Evolutionary conservation across 2,797 vertebrate genomes (phyloP).

Genomic region (Crenuchus spilurus): DNA sequence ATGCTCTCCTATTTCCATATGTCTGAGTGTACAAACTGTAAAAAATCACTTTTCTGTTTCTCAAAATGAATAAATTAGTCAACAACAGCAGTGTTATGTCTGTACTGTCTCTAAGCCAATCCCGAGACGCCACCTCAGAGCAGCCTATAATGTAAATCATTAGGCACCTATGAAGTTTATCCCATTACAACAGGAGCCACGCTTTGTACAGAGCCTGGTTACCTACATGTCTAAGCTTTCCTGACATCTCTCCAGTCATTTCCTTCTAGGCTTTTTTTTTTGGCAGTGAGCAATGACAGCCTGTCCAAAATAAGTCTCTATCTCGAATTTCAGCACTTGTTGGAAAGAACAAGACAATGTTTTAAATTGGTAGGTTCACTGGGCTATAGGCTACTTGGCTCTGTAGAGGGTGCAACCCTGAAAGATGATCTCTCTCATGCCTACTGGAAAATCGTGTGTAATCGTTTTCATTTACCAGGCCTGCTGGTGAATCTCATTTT

Average conservation of each 20-base stretch:
- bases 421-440: constrained; percentile 10
- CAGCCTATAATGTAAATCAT: no score
- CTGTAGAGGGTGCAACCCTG: constrained; percentile 2
- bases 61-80: neutral
- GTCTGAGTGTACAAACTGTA: no score
- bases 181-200: no score
- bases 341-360: neutral
- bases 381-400: neutral
- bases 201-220: no score
- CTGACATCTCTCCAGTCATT: neutral
- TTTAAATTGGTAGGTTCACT: neutral
- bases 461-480: constrained; percentile 11
- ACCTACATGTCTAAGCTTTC: neutral
- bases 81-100: no score
- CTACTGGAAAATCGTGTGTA: constrained; percentile 4
- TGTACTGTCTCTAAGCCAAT: no score
- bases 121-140: no score
- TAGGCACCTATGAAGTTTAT: neutral
- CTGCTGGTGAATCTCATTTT: neutral
- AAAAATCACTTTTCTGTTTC: no score
- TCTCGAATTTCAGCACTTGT: neutral
- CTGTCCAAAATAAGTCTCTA: neutral
- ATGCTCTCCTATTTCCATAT: no score
- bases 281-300: neutral
- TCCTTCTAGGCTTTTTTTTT: neutral